A percentile compares a stretch with the other conserved stretches of the same genome.
phyloP scores from a whole-genome alignment of 2,113 vertebrate species.

The Atlantisia rogersi region DNA sequence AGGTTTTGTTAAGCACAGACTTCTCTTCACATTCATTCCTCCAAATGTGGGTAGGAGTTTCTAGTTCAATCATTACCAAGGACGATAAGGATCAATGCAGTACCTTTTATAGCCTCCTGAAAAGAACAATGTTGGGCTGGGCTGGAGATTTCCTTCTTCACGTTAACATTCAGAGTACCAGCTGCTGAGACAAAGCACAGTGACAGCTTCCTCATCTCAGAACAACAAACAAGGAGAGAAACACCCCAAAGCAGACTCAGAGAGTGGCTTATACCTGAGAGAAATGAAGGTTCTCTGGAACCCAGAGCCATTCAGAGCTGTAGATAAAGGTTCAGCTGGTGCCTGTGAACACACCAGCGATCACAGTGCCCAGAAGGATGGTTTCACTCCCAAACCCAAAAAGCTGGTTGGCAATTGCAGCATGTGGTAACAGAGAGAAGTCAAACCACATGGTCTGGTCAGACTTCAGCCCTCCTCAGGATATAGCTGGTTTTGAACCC shows the following conservation, averaged over 20 bases:
- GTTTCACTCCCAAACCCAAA: background rate
- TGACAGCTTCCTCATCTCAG: constrained; percentile 34
- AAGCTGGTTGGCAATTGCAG: background rate
- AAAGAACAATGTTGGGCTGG: constrained; percentile 92
- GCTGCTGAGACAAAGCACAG: constrained; percentile 69
- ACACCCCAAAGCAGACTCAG: background rate
- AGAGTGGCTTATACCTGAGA: background rate
- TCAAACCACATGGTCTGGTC: background rate
- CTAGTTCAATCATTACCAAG: constrained; percentile 33
- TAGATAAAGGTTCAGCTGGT: background rate
- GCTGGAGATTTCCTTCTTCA: constrained; percentile 92
- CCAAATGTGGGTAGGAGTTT: constrained; percentile 18
- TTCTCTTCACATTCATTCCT: constrained; percentile 8
- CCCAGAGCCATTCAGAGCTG: background rate
- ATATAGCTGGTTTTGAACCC: background rate
- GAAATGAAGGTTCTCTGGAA: constrained; percentile 5
- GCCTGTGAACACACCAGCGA: background rate
- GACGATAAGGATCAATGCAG: constrained; percentile 66
- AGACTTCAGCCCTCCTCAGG: background rate
- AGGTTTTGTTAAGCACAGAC: background rate
- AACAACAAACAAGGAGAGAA: background rate
- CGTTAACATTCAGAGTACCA: constrained; percentile 84
- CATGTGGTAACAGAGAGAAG: background rate
- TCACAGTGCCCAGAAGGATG: background rate
- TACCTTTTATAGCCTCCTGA: constrained; percentile 95